These are phyloP conservation scores for Anastrepha ludens DNA, from an alignment of 1,140 invertebrate species.

Conservation along the genomic window DNA sequence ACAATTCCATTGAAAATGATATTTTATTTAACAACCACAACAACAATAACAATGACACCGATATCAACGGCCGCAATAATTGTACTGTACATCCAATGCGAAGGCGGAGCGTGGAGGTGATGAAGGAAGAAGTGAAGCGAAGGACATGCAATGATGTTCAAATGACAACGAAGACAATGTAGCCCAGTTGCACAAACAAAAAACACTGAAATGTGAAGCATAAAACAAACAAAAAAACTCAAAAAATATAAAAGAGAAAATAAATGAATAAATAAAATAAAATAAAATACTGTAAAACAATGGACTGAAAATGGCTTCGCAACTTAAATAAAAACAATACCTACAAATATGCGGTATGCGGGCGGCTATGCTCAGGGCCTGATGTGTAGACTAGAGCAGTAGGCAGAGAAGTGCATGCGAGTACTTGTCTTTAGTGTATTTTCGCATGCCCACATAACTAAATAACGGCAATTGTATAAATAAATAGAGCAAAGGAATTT, in stretches of 20 bases:
- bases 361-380: neutral
- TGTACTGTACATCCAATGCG: neutral
- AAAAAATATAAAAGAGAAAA: neutral
- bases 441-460: slow-evolving; percentile 1
- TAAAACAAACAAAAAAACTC: neutral
- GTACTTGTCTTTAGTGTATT: neutral
- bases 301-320: slow-evolving; percentile 37
- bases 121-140: neutral
- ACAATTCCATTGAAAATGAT: slow-evolving; percentile 45
- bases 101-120: neutral
- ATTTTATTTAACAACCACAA: slow-evolving; percentile 49
- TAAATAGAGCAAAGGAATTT: slow-evolving; percentile 40
- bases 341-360: neutral
- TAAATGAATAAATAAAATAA: neutral
- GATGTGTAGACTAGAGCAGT: neutral
- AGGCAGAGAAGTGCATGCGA: neutral
- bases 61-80: slow-evolving; percentile 33
- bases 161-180: slow-evolving; percentile 27
- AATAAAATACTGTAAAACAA: neutral
- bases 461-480: neutral
- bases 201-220: neutral
- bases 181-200: neutral
- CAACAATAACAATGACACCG: slow-evolving; percentile 22
- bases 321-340: slow-evolving; percentile 37
- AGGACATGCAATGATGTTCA: slow-evolving; percentile 30